Percentiles rank a stretch among this genome's conserved stretches.
These are phyloP conservation scores for Luperina nickerlii DNA, from an alignment of 2,888 invertebrate species.

Conservation along the genomic window DNA sequence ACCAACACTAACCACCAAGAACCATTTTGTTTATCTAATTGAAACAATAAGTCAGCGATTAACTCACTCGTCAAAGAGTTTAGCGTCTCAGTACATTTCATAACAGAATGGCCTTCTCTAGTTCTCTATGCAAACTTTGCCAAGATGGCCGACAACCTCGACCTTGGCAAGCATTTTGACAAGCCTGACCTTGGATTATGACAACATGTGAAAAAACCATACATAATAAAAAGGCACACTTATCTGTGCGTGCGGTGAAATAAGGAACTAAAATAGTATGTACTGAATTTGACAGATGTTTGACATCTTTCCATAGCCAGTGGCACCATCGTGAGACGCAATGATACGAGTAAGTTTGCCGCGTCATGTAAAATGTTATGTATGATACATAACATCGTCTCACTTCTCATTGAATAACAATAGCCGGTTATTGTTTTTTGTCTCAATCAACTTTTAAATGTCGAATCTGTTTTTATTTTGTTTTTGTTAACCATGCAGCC, in stretches of 20 bases:
- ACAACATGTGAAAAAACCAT: conserved; percentile 42
- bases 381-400: neutral
- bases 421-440: conserved; percentile 11
- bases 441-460: conserved; percentile 28
- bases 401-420: conserved; percentile 24
- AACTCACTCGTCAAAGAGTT: conserved; percentile 22
- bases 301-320: neutral
- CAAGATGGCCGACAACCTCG: conserved; percentile 65
- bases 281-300: conserved; percentile 10
- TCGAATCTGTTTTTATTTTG: conserved; percentile 18
- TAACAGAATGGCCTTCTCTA: conserved; percentile 53
- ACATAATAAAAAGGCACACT: conserved; percentile 13
- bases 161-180: conserved; percentile 71
- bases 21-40: neutral
- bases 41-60: conserved; percentile 20
- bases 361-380: conserved; percentile 5
- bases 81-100: conserved; percentile 25
- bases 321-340: neutral
- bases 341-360: neutral
- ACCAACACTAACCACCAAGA: neutral
- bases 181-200: conserved; percentile 62
- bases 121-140: conserved; percentile 58
- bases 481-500: neutral
- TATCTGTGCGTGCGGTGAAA: conserved; percentile 15
- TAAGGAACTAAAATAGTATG: conserved; percentile 7